Evolutionary conservation across 2,888 invertebrate species (phyloP), one percentile per base, ranked within the genome.

Genomic region (Lasioglossum leucozonium): DNA sequence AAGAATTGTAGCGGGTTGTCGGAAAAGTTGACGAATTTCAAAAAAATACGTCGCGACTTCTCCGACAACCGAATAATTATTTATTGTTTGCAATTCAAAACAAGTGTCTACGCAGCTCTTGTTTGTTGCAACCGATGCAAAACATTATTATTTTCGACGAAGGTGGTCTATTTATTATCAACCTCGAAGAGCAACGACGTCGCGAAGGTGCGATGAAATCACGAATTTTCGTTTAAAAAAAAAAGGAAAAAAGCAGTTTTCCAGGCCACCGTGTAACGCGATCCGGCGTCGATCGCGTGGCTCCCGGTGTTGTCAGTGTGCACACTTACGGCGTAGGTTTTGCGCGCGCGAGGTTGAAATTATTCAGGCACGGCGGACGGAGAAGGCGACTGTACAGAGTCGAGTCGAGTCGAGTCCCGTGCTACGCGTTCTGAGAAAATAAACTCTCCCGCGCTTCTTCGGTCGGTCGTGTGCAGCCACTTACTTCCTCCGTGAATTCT

Each of bases 361-460:
- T 87, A 91, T 91, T 91, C 89, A 84, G 72, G 73, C 74, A 82
- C 82, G 40, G 47, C 85, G 87, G 85, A 67, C 51, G 55, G n/a
- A 55, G 55, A n/a, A 55, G 55, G 55, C 55, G 86, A 87, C 87
- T 87, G 81, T 90, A 84, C 85, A 83, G 69, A 55, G 51, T 10
- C 10, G 47, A 55, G 55, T 55, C 55, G 69, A 55, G 51, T 10
- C n/a, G 47, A 55, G 55, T 55, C 55, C 55, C 78, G 69, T 75
- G 79, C 75, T 82, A 83, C 77, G 77, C 62, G 72, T 90, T 91
- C 91, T 87, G 91, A 88, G 90, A 90, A 90, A 91, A 91, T 90
- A 90, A 91, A 91, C 87, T 91, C 91, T 91, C 90, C 86, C 90
- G 90, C 90, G 90, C 86, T 84, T 84, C 84, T 82, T 86, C 71